Base-by-base conservation (phyloP, 2,888 invertebrate species). In the Mechanitis mazaeus region DNA sequence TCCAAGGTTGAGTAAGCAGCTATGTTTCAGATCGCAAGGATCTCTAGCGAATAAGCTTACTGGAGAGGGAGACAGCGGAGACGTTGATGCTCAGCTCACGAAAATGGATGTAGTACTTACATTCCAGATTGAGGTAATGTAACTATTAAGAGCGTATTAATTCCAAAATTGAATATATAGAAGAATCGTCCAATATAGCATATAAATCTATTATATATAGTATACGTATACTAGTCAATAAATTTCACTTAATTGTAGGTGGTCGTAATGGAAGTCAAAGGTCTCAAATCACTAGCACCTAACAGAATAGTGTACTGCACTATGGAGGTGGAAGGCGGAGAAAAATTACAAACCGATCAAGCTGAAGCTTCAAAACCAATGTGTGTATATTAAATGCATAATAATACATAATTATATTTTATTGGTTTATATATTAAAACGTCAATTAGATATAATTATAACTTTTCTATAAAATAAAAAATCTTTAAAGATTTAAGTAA, bases 221-320 rank as follows among this genome's bases (percentile, higher is more conserved):
- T 50, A 28, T 20, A 20, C 20, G 20, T 20, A 20, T 20, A 20
- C 7, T 33, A 33, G n/a, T 54, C 54, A 11, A 20, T 45, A 28
- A 45, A 54, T n/a, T 33, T 58, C n/a, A 54, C 33, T 54, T 61
- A 57, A 75, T 91, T 91, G 69, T 87, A 97, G 96, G 97, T 98
- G 70, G 96, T 99, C 79, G 99, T 99, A 61, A 98, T 99, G 96
- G 99, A 99, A 91, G 99, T 99, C 60, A 97, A 98, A 87, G 98
- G 98, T 72, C 92, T 99, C 71, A 99, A 98, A 90, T 97, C 98
- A 60, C 91, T 99, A 78, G 95, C 98, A 68, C 96, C 97, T 45
- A 99, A 98, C 92, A 94, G 98, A 78, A 98, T 99, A 82, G 98
- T 99, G 58, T 99, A 99, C 90, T 99, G 99, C 87, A 99, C 99